Conservation (phyloP, 2,888 invertebrate genomes). For the Stenurella melanura region DNA sequence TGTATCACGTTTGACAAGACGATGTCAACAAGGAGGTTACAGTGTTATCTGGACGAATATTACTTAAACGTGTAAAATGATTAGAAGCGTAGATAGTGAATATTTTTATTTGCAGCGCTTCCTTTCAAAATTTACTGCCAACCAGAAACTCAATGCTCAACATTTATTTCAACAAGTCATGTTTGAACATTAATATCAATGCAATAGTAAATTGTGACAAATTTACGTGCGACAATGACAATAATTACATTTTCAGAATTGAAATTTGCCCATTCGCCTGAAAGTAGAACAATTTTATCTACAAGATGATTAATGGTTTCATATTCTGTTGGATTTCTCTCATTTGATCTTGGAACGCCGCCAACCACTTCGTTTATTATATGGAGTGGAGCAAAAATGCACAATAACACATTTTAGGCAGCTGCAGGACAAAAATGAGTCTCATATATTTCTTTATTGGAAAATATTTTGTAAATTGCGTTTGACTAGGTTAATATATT, state of each 20-base stretch:
- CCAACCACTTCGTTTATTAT: slow-evolving; percentile 34
- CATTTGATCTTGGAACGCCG: slow-evolving; percentile 35
- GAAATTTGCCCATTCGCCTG: slow-evolving; percentile 4
- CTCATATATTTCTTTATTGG: slow-evolving; percentile 36
- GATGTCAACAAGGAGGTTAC: no score
- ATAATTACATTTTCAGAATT: slow-evolving; percentile 16
- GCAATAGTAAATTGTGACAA: slow-evolving; percentile 8
- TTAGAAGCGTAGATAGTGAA: no score
- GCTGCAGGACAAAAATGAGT: slow-evolving; percentile 27
- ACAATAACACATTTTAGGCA: slow-evolving; percentile 30
- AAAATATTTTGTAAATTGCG: slow-evolving; percentile 23
- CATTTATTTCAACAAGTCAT: neutral
- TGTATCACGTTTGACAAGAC: no score
- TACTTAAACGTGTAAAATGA: no score
- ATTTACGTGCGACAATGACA: slow-evolving; percentile 14
- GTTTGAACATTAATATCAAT: slow-evolving; percentile 1
- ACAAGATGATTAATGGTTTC: slow-evolving; percentile 37
- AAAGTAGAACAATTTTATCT: slow-evolving; percentile 25
- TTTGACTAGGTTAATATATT: slow-evolving; percentile 8
- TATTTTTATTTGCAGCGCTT: neutral
- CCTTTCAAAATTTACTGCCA: neutral
- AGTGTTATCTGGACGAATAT: no score
- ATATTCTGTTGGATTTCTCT: slow-evolving; percentile 31
- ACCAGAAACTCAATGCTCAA: neutral
- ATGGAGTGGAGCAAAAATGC: slow-evolving; percentile 33